Evolutionary conservation across 2,797 vertebrate genomes (phyloP), one percentile per base, ranked within the genome.

Genomic region (Coracias cyanogaster): DNA sequence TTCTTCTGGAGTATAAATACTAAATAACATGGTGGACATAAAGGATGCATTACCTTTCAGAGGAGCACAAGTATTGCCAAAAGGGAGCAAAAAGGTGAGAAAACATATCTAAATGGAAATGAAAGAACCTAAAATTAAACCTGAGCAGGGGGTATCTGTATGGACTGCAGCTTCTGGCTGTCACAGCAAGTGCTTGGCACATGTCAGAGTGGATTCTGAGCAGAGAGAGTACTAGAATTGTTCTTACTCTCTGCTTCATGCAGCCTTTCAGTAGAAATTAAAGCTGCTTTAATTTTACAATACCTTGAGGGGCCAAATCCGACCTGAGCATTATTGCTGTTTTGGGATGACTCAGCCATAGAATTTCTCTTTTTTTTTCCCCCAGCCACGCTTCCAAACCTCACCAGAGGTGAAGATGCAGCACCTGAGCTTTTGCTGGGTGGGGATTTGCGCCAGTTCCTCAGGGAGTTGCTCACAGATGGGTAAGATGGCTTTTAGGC

Each of bases 71-170:
- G 5, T 49, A 4, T 21, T 82, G 45, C 11, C 29, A 73, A 92
- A 95, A 86, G 19, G 15, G 17, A 80, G 21, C 28, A 25, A 70
- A 79, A 85, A 43, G 7, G 24, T 0, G 0, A 83, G 46, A 74
- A 87, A 74, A 19, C 1, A 0, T 48, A n/a, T 60, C 24, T 39
- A 80, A 76, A 54, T 55, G 37, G 26, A 82, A 93, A 64, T n/a
- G 58, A 71, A 87, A 82, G 3, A 41, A 73, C 71, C 60, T 57
- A 28, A 92, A 85, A 41, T 80, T 41, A 46, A 70, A 86, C 21
- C 9, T 33, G 33, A 61, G 4, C 14, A 57, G 24, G 11, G 26
- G 2, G 3, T 60, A 20, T 82, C 82, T 73, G 33, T 64, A 60
- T 0, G 10, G 41, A 45, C 31, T 46, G 7, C 11, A 28, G 54